Base-by-base conservation (phyloP, 2,113 vertebrate species). In the Bubo blakistoni region DNA sequence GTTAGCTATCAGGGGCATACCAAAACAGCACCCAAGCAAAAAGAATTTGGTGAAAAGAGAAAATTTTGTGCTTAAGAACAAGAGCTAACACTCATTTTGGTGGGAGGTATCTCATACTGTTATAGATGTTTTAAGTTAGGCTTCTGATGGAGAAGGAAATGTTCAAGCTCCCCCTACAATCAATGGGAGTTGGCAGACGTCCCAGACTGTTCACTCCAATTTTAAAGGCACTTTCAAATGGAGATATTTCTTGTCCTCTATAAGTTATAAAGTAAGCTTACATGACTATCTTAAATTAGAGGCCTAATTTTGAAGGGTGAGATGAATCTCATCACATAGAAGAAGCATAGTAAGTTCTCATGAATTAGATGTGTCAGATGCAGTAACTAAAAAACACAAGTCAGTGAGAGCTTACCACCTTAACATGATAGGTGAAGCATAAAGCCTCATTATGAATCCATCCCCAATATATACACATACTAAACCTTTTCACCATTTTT, bases 151-250 rank as follows among this genome's bases (percentile, higher is more conserved):
- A 91, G 52, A 81, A 86, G 30, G 16, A 59, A 81, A 26, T 25
- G 18, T 72, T 85, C 79, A 63, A 27, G 16, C 3, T 81, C 21
- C 14, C 7, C 9, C 9, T 62, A 12, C 30, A 74, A n/a, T 46
- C 38, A 29, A 1, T n/a, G 27, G 30, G 9, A 13, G 17, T 6
- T 85, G 22, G 29, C 0, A 0, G 15, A 49, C 10, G 29, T 18
- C 19, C 26, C 46, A 61, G 19, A 58, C 6, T 38, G 16, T 47
- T 84, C 20, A 57, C 6, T 19, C 10, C 30, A 58, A 5, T 72
- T 92, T 62, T 51, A 69, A 59, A 89, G 14, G 6, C 13, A 29
- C 26, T 49, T 81, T 91, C 46, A 88, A 36, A 86, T 22, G 2
- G 29, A 84, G 17, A 10, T 78, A 38, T 70, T 65, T 89, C 40